Evolutionary conservation across 2,797 vertebrate genomes (phyloP).

Genomic region (Takifugu rubripes): DNA sequence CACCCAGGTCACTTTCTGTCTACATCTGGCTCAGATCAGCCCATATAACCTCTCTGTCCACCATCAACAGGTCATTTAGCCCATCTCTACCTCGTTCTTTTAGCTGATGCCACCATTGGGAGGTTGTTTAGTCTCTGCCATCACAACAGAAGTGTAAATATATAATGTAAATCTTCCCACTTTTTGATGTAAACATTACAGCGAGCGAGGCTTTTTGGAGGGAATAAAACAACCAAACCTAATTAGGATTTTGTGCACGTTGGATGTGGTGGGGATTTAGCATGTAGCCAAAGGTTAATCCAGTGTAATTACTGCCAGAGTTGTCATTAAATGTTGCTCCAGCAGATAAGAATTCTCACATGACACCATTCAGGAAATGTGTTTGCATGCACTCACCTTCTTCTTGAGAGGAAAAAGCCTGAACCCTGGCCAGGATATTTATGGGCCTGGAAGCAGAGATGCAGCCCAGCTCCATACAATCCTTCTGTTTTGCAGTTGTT

Average conservation of each 20-base stretch:
- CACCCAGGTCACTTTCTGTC: background rate
- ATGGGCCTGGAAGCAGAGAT: constrained; percentile 33
- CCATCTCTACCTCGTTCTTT: too few relatives aligned
- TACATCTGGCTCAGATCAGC: background rate
- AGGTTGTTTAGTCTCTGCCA: too few relatives aligned
- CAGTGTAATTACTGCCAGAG: constrained; percentile 49
- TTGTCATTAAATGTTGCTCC: constrained; percentile 34
- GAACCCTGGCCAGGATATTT: constrained; percentile 39
- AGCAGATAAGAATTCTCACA: constrained; percentile 28
- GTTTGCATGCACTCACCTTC: background rate
- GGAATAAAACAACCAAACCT: too few relatives aligned
- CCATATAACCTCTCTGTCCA: background rate
- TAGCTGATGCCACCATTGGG: too few relatives aligned
- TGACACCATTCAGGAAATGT: constrained; percentile 20
- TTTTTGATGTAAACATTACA: too few relatives aligned
- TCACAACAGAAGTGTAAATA: too few relatives aligned
- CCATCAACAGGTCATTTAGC: too few relatives aligned
- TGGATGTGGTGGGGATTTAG: constrained; percentile 43
- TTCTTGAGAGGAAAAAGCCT: constrained; percentile 2
- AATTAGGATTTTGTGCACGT: constrained; percentile 16
- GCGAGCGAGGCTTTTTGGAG: too few relatives aligned
- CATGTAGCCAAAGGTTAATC: constrained; percentile 49
- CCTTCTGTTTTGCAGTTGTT: constrained; percentile 41
- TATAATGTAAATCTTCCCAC: too few relatives aligned
- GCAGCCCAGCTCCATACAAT: constrained; percentile 48